These are phyloP conservation scores for Petrosia ficiformis DNA, from an alignment of 37 sponge, comb jelly and placozoan genomes.

Conservation along the genomic window DNA sequence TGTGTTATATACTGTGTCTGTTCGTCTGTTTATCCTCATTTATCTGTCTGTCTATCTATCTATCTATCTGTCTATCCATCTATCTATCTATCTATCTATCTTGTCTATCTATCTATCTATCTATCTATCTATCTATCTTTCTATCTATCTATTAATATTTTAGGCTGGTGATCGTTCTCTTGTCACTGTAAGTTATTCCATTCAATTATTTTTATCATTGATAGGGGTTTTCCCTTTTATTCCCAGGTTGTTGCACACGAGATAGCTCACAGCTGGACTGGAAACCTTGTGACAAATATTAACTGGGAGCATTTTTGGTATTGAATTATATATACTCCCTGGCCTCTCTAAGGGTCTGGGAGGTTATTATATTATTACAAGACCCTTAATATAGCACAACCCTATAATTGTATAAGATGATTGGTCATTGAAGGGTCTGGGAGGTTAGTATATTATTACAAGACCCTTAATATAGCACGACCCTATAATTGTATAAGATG, in stretches of 20 bases:
- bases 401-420: background rate
- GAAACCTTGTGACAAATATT: constrained; percentile 89
- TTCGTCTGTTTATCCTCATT: too few relatives aligned
- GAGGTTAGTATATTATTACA: background rate
- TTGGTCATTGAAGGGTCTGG: background rate
- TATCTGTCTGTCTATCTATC: too few relatives aligned
- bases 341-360: too few relatives aligned
- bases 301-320: constrained; percentile 97
- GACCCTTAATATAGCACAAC: background rate
- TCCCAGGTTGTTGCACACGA: constrained; percentile 87
- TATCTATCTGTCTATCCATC: too few relatives aligned
- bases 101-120: too few relatives aligned
- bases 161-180: constrained; percentile 70
- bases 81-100: too few relatives aligned
- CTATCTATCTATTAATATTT: background rate
- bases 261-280: constrained; percentile 97
- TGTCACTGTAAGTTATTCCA: constrained; percentile 40
- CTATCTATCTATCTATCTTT: background rate
- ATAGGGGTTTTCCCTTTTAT: background rate
- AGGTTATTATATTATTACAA: too few relatives aligned
- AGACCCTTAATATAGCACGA: too few relatives aligned
- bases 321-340: too few relatives aligned
- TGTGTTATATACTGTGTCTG: too few relatives aligned
- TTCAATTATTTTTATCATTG: background rate
- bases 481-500: too few relatives aligned